Base-by-base conservation (phyloP, 2,888 invertebrate species). In the Apamea crenata region DNA sequence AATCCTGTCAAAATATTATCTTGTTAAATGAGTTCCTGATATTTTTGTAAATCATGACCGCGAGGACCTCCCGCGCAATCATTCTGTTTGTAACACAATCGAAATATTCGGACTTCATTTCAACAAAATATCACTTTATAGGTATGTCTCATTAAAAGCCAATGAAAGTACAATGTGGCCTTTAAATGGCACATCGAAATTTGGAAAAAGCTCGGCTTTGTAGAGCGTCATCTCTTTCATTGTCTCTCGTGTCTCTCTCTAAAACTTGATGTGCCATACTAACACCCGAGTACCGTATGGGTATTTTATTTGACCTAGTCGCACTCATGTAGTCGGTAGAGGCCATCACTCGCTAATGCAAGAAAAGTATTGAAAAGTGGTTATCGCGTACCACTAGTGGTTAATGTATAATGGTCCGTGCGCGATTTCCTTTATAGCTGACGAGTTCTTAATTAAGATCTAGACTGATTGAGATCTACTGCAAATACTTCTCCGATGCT, bases 371-470 rank as follows among this genome's bases (percentile, higher is more conserved):
- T 8, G 8, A 56, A 53, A 79, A 40, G 29, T 61, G 18, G n/a
- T 29, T 25, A 25, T 47, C 21, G 14, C 1, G 63, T 16, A 40
- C 18, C 2, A 47, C 25, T 21, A 16, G 12, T 21, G 10, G 21
- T 2, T 0, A 1, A 21, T 1, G 1, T 40, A 0, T 12, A 12
- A 12, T 47, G 7, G 25, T n/a, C 3, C 14, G 16, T 56, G 53
- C 47, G 36, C 0, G 2, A 12, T 1, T 16, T 12, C 16, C 68
- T 53, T 84, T 85, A 80, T 6, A 21, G 7, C n/a, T 67, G 59
- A 65, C 36, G 44, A n/a, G 29, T 14, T 72, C 82, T 82, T 83
- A 77, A 82, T 76, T 72, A 32, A 74, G 63, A 74, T 85, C 0
- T 36, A 61, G 50, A 66, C 12, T 63, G 63, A 83, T 65, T 53